phyloP scores from a whole-genome alignment of 1,140 invertebrate species.

The Sitobion miscanthi region DNA sequence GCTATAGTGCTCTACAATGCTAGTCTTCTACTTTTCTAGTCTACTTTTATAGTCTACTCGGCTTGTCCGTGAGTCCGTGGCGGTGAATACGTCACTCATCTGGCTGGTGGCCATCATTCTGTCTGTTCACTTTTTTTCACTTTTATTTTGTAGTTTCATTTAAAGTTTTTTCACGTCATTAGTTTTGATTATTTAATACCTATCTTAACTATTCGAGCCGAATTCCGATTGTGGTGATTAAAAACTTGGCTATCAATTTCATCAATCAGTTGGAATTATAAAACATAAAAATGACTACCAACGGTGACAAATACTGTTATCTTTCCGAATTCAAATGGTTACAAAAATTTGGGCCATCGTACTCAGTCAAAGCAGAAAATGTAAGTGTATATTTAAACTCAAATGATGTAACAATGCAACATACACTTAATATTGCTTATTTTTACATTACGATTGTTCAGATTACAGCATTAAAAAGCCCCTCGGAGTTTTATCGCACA shows the following conservation, averaged over 20 bases:
- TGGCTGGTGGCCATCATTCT: background rate
- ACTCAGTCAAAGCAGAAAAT: constrained; percentile 72
- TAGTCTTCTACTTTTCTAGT: background rate
- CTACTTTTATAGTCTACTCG: background rate
- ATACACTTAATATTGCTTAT: too few relatives aligned
- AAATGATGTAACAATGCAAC: background rate
- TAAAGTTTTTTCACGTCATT: background rate
- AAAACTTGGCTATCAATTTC: background rate
- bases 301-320: background rate
- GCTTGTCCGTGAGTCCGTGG: too few relatives aligned
- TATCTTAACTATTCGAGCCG: background rate
- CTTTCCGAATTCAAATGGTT: constrained; percentile 68
- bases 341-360: constrained; percentile 72
- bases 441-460: constrained; percentile 53
- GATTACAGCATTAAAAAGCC: constrained; percentile 71
- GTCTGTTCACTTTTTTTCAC: background rate
- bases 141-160: background rate
- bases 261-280: background rate
- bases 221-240: background rate
- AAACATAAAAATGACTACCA: background rate
- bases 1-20: background rate
- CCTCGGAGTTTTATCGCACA: constrained; percentile 77
- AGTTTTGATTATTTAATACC: background rate
- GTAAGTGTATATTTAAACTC: constrained; percentile 60
- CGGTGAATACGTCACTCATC: too few relatives aligned